These are phyloP conservation scores for Syrphus vitripennis DNA, from an alignment of 2,888 invertebrate species.

Conservation along the genomic window DNA sequence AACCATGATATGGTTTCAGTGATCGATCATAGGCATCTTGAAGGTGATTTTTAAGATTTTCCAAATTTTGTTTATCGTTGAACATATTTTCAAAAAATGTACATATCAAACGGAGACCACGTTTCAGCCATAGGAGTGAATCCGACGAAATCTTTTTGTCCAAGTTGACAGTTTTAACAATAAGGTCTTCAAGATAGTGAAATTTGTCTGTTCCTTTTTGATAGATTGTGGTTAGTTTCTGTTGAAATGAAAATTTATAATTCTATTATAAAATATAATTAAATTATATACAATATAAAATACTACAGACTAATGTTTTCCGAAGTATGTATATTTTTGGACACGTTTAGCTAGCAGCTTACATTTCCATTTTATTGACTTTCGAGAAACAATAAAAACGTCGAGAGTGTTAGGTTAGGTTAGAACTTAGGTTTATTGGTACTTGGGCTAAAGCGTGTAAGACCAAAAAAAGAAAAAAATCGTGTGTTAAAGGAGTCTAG, in stretches of 20 bases:
- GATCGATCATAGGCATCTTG: constrained; percentile 87
- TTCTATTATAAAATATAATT: not conserved
- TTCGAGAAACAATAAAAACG: too few relatives aligned
- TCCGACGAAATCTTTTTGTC: constrained; percentile 83
- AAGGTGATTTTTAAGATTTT: constrained; percentile 85
- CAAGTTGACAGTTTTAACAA: constrained; percentile 84
- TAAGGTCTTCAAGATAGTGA: constrained; percentile 86
- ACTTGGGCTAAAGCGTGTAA: too few relatives aligned
- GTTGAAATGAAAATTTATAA: constrained; percentile 25
- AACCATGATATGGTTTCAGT: constrained; percentile 88
- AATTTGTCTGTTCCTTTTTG: constrained; percentile 82
- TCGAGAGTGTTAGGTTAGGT: too few relatives aligned
- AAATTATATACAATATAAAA: not conserved
- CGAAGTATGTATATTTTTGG: too few relatives aligned
- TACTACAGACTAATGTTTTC: too few relatives aligned
- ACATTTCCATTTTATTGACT: too few relatives aligned
- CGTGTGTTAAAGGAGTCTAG: too few relatives aligned
- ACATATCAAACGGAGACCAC: constrained; percentile 79
- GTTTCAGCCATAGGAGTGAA: constrained; percentile 89
- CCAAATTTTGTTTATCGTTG: constrained; percentile 77
- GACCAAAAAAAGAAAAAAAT: too few relatives aligned
- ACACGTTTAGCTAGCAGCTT: too few relatives aligned
- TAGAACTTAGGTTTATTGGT: too few relatives aligned
- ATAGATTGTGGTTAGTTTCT: constrained; percentile 85
- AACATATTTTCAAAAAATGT: constrained; percentile 79